phyloP scores from a whole-genome alignment of 2,797 vertebrate genomes.

The Acrossocheilus fasciatus region DNA sequence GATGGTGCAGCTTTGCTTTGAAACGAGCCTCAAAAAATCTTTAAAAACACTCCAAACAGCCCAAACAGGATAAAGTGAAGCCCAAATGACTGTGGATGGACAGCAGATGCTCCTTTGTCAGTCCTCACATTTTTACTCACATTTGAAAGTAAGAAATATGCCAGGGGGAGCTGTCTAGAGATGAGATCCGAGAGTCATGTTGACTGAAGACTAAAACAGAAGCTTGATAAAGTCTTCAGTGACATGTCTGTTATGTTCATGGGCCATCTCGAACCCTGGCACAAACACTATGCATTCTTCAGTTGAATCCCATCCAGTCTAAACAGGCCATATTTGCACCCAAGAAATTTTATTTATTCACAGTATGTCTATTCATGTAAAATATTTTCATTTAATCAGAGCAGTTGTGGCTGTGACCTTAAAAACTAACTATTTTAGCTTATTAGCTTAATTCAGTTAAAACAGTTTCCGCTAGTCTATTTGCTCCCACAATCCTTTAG shows the following conservation, averaged over 20 bases:
- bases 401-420: not conserved
- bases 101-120: constrained; percentile 27
- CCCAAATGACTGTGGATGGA: constrained; percentile 17
- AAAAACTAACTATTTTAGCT: not conserved
- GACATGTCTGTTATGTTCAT: not conserved
- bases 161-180: not conserved
- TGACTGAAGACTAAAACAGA: constrained; percentile 4
- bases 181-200: not conserved
- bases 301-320: not conserved
- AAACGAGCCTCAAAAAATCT: constrained; percentile 16
- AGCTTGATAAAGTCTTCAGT: not conserved
- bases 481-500: not conserved
- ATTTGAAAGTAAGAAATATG: constrained; percentile 10
- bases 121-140: not conserved
- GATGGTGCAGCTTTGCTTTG: constrained; percentile 1
- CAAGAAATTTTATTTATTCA: not conserved
- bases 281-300: not conserved
- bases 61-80: constrained; percentile 31
- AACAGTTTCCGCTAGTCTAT: not conserved
- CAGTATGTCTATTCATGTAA: not conserved
- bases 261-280: not conserved
- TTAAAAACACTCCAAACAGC: constrained; percentile 28
- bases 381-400: not conserved
- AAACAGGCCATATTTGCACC: not conserved
- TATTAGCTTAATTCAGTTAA: not conserved